A percentile compares a stretch with the other conserved stretches of the same genome.
These are phyloP conservation scores for Torymus texanus DNA, from an alignment of 2,888 invertebrate species.

Conservation along the genomic window DNA sequence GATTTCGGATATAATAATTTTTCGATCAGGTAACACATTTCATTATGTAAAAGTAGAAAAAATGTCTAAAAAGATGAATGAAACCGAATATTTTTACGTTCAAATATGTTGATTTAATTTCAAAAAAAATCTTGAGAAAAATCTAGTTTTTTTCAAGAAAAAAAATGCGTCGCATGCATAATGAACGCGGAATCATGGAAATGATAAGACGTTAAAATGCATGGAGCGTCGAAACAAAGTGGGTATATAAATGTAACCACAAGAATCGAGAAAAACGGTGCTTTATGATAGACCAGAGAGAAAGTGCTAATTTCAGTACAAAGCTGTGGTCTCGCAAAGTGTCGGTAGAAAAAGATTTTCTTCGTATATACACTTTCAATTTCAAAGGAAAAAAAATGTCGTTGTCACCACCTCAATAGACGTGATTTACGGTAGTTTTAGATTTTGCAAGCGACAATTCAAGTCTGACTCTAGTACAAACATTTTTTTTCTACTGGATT, in stretches of 20 bases:
- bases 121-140: background rate
- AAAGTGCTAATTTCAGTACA: slow-evolving; percentile 30
- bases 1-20: too few species aligned
- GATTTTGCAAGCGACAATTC: too few species aligned
- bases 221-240: background rate
- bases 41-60: slow-evolving; percentile 8
- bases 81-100: too few species aligned
- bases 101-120: too few species aligned
- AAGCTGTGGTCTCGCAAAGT: background rate
- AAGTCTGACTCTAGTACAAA: too few species aligned
- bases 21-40: background rate
- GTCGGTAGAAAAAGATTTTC: too few species aligned
- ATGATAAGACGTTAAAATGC: slow-evolving; percentile 2
- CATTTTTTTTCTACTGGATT: background rate
- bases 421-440: too few species aligned
- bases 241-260: slow-evolving; percentile 13
- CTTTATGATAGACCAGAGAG: slow-evolving; percentile 23
- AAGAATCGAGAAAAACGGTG: slow-evolving; percentile 9
- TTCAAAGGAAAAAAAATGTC: too few species aligned
- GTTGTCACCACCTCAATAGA: too few species aligned
- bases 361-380: too few species aligned
- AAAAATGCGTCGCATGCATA: slow-evolving; percentile 9
- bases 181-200: slow-evolving; percentile 20
- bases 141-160: slow-evolving; percentile 8
- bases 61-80: background rate